phyloP scores from a whole-genome alignment of 1,140 invertebrate species.

The Marisa cornuarietis region DNA sequence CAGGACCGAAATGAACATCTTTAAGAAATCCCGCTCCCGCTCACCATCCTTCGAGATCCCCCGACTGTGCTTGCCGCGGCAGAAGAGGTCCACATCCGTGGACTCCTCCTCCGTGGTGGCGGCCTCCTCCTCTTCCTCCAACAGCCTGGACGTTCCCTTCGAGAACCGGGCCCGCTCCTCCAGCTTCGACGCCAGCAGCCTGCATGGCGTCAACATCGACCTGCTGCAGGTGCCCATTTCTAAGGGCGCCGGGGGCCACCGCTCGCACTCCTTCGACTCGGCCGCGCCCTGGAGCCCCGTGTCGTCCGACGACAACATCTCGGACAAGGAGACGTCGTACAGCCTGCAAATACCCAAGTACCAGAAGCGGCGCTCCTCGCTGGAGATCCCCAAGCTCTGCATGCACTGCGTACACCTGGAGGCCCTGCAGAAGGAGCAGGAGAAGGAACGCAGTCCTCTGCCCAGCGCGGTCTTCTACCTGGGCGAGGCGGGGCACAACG shows the following conservation, averaged over 20 bases:
- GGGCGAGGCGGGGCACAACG: conserved; percentile 29
- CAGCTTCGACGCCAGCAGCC: conserved; percentile 53
- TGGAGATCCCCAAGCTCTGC: conserved; percentile 59
- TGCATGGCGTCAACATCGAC: conserved; percentile 27
- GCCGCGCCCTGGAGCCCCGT: conserved; percentile 32
- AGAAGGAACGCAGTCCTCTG: conserved; percentile 17
- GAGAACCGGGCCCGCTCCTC: conserved; percentile 50
- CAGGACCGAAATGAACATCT: conserved; percentile 43
- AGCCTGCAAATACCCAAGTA: conserved; percentile 42
- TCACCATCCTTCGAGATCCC: conserved; percentile 57
- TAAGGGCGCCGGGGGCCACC: conserved; percentile 21
- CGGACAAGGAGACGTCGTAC: conserved; percentile 38
- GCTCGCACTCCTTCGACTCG: conserved; percentile 44
- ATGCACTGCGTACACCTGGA: conserved; percentile 63
- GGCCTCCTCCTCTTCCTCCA: not conserved
- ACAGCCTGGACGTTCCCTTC: conserved; percentile 39
- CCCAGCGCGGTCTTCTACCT: conserved; percentile 31
- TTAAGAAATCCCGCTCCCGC: conserved; percentile 45
- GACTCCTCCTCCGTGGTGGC: conserved; percentile 35
- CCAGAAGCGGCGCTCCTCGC: conserved; percentile 42
- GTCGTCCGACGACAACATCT: conserved; percentile 50
- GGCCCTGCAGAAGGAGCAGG: conserved; percentile 60
- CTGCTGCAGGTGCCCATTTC: conserved; percentile 20
- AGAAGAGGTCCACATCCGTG: conserved; percentile 43
- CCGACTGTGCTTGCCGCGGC: conserved; percentile 50